Base-by-base conservation (phyloP, 2,888 invertebrate species). In the Agrochola lota region DNA sequence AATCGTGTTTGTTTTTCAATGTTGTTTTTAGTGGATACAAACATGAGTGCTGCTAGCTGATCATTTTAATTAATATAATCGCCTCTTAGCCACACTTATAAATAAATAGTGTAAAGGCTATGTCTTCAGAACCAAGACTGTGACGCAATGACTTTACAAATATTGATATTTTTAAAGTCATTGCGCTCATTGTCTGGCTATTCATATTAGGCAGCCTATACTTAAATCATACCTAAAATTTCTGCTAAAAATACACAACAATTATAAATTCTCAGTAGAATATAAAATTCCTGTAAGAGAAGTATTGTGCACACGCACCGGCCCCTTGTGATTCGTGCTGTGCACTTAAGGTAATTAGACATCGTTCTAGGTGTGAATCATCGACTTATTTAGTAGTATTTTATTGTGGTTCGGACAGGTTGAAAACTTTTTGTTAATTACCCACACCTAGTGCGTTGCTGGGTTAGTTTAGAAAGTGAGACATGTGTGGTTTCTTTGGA, bases 291-390 rank as follows among this genome's bases (percentile, higher is more conserved):
- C 71, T 81, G 59, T 49, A 62, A 68, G 17, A 74, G 68, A 72
- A 40, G 77, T 81, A 59, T 76, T 63, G 74, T 87, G 87, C 55
- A 66, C 77, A 71, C 68, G 43, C 71, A 74, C 71, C 52, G n/a
- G 75, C 87, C 87, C 85, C 87, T 74, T 64, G 80, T 88, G 84
- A 81, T 79, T 84, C 81, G 83, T 82, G 78, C 78, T 81, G 79
- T 84, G 90, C 93, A 93, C 92, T 92, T 82, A 89, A 71, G 76
- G 78, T 91, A 92, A 94, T 93, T 90, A 92, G 91, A 91, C 76
- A 88, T 86, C 88, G 74, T 74, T 80, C 30, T 74, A 67, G 55
- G 78, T 40, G 76, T 85, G 71, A 87, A 79, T 78, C 85, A 81
- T 77, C 55, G 84, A 71, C 78, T 71, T 74, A 73, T 87, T 81